Base-by-base conservation (phyloP, 2,797 vertebrate genomes). In the Lutjanus argentimaculatus region DNA sequence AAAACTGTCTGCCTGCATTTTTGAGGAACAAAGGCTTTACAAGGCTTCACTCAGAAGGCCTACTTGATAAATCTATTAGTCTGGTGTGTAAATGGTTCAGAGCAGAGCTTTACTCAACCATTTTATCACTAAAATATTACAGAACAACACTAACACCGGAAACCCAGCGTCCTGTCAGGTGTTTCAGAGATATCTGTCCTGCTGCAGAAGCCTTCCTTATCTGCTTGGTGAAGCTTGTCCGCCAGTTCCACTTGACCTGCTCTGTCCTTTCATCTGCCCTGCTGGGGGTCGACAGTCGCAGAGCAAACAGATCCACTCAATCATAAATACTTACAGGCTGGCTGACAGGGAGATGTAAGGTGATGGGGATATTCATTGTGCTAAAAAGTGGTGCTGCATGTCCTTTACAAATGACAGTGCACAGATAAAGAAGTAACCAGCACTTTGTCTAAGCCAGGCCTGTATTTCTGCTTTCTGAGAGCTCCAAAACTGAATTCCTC, bases 161-260 rank as follows among this genome's bases (percentile, higher is more conserved):
- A 88, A 55, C 21, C 9, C 1, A 2, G 78, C 16, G 79, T 87
- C 87, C 83, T 79, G 83, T 89, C 90, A 88, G 89, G 90, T 90
- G 83, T 87, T 70, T 67, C 43, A 17, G 43, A 67, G 72, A 84
- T 51, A 85, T 76, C 40, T 2, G 72, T 62, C 53, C 65, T 56
- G 71, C 68, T 68, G 76, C 82, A 80, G 75, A 82, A 62, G 67
- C 48, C 56, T 73, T 64, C 61, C 76, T 88, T 86, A 90, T 91
- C 90, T 90, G 85, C 69, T 81, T 80, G 8, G 52, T 51, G 66
- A 48, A 71, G 88, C 30, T 49, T 80, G 72, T 36, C 8, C 17
- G 46, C 16, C 64, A 80, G 86, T 90, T 91, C 87, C 87, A 80
- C 88, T 88, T 77, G 82, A 89, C 83, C 87, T 40, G 70, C 64